These are phyloP conservation scores for Argentina silus DNA, from an alignment of 2,797 vertebrate species.

Conservation along the genomic window DNA sequence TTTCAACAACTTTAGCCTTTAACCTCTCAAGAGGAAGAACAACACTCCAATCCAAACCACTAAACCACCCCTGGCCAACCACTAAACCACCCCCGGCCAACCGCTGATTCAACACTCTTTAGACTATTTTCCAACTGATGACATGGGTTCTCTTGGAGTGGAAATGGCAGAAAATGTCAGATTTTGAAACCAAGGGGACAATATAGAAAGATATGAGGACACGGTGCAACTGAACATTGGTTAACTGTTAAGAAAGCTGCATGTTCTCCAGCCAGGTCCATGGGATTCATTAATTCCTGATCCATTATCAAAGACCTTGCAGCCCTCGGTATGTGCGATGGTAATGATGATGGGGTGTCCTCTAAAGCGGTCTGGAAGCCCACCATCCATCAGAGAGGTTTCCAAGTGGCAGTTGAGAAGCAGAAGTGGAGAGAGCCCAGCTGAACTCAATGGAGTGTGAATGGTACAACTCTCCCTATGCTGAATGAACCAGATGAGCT, in stretches of 20 bases:
- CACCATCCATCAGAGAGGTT: slow-evolving; percentile 8
- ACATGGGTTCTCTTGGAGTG: neutral
- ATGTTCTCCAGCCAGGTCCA: too few species aligned
- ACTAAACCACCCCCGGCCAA: neutral
- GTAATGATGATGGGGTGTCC: neutral
- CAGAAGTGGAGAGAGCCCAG: slow-evolving; percentile 33
- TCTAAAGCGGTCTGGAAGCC: neutral
- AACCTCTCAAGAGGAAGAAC: slow-evolving; percentile 38
- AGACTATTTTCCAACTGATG: neutral
- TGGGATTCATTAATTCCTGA: too few species aligned
- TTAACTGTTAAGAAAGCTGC: too few species aligned
- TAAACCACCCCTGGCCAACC: neutral
- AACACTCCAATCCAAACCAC: neutral
- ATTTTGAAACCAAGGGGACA: too few species aligned
- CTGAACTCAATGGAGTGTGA: slow-evolving; percentile 49
- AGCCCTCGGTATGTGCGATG: too few species aligned
- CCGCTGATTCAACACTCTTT: neutral
- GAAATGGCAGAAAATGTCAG: too few species aligned
- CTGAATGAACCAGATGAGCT: slow-evolving; percentile 35
- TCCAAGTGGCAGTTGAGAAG: slow-evolving; percentile 29
- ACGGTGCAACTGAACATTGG: too few species aligned
- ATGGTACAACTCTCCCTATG: slow-evolving; percentile 32
- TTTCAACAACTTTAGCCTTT: slow-evolving; percentile 68
- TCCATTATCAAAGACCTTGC: too few species aligned
- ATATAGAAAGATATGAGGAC: too few species aligned